A percentile compares a stretch with the other conserved stretches of the same genome.
Evolutionary conservation across 2,797 vertebrate genomes (phyloP).

Genomic region (Champsocephalus gunnari): DNA sequence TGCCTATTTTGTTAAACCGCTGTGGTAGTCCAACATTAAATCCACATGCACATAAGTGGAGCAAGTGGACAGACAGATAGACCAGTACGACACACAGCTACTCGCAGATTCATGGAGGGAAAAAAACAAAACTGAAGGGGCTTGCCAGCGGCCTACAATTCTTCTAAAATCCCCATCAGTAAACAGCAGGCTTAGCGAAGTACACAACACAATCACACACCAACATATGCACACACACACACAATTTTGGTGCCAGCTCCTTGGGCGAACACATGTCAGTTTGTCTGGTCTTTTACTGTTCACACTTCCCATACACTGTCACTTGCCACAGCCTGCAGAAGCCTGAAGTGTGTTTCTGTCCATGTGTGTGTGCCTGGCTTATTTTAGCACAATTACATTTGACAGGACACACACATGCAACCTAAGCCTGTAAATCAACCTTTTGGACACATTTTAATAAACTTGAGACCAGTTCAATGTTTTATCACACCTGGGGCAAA

Average conservation of each 20-base stretch:
- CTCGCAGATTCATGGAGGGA: constrained; percentile 38
- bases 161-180: constrained; percentile 75
- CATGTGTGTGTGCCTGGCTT: constrained; percentile 37
- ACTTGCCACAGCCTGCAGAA: constrained; percentile 60
- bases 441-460: constrained; percentile 61
- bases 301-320: constrained; percentile 74
- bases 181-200: constrained; percentile 75
- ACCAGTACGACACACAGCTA: constrained; percentile 41
- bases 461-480: constrained; percentile 12
- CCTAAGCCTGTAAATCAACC: constrained; percentile 62
- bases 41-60: constrained; percentile 56
- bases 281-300: constrained; percentile 77
- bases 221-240: constrained; percentile 51
- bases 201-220: constrained; percentile 54
- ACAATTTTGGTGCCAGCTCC: constrained; percentile 74
- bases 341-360: constrained; percentile 62
- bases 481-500: constrained; percentile 48
- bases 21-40: constrained; percentile 43
- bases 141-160: constrained; percentile 76
- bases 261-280: constrained; percentile 80
- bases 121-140: constrained; percentile 39
- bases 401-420: constrained; percentile 49
- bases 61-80: constrained; percentile 2
- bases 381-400: constrained; percentile 71
- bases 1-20: constrained; percentile 67